Evolutionary conservation across 2,113 vertebrate species (phyloP).

Genomic region (Heterocephalus glaber): DNA sequence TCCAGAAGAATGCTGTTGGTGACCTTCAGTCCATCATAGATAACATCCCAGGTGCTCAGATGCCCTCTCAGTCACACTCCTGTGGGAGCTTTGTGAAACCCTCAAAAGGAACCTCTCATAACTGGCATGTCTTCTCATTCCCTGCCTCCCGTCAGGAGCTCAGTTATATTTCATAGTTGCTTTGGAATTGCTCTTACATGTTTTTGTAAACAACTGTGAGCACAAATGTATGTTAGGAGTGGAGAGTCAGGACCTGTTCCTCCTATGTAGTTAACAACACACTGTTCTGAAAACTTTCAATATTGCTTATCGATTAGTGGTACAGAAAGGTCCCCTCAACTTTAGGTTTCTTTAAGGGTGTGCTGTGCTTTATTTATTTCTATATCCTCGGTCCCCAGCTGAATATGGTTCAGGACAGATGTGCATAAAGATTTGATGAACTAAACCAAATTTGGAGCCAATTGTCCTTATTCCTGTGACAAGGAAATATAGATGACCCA

Average conservation of each 20-base stretch:
- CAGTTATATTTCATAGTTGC: not conserved
- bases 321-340: not conserved
- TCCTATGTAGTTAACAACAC: not conserved
- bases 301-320: not conserved
- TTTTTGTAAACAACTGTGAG: not conserved
- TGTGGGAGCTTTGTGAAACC: not conserved
- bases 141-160: not conserved
- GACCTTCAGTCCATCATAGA: constrained; percentile 60
- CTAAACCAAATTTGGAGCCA: not conserved
- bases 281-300: not conserved
- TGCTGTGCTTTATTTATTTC: not conserved
- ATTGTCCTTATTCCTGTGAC: not conserved
- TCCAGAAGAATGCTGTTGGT: constrained; percentile 62
- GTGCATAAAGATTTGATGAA: not conserved
- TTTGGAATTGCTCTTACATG: not conserved
- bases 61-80: not conserved
- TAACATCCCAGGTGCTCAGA: constrained; percentile 64
- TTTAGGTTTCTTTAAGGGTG: not conserved
- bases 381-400: not conserved
- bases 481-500: not conserved
- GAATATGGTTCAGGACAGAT: not conserved
- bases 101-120: not conserved
- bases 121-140: not conserved
- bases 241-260: not conserved
- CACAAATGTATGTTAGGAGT: not conserved